Evolutionary conservation across 2,113 vertebrate genomes (phyloP).

Genomic region (Lates calcarifer): DNA sequence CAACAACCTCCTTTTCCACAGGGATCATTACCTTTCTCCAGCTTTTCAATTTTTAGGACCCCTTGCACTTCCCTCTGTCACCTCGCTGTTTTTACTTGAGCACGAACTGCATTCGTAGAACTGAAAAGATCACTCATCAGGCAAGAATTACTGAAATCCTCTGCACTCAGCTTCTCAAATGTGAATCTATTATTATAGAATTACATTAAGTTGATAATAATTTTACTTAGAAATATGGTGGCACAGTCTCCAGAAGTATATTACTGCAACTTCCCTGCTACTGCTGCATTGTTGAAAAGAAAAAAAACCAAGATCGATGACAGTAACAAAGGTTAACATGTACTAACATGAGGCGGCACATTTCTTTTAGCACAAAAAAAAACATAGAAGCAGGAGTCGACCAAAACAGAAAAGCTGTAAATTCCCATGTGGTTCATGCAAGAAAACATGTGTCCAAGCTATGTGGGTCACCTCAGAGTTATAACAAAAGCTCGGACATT

Average conservation of each 20-base stretch:
- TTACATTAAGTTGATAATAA: not conserved
- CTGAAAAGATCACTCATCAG: not conserved
- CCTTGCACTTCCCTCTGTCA: not conserved
- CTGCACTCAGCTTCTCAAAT: not conserved
- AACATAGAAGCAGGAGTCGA: not conserved
- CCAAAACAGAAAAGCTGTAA: not conserved
- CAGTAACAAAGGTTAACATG: not conserved
- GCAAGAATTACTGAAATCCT: not conserved
- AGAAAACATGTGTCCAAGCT: not conserved
- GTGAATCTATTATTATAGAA: too few relatives aligned
- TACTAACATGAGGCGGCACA: not conserved
- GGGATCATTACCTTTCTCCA: not conserved
- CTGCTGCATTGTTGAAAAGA: not conserved
- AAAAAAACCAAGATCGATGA: not conserved
- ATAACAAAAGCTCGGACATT: too few relatives aligned
- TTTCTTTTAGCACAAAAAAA: not conserved
- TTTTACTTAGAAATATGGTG: not conserved
- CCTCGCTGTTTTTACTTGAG: not conserved
- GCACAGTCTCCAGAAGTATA: not conserved
- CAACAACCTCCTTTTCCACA: not conserved
- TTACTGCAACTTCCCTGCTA: too few relatives aligned
- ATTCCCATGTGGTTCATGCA: not conserved
- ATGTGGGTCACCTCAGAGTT: not conserved
- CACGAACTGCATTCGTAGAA: not conserved
- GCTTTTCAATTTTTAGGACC: not conserved